Percentiles rank a stretch among this genome's conserved stretches.
These are phyloP conservation scores for Xyrauchen texanus DNA, from an alignment of 2,113 vertebrate genomes.

Conservation along the genomic window DNA sequence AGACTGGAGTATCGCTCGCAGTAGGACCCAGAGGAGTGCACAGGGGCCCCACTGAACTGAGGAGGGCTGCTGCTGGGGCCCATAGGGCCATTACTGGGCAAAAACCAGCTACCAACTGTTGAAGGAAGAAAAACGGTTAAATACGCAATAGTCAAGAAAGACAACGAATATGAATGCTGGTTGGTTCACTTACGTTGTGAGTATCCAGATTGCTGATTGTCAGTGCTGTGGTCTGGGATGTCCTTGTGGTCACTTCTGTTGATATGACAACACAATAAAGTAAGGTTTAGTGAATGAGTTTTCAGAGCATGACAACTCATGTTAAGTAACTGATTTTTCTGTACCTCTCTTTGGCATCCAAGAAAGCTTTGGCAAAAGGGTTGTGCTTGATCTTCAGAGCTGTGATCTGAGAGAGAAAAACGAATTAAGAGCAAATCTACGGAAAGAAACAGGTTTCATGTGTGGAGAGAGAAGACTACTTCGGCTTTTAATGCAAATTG, in stretches of 20 bases:
- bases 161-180: not conserved
- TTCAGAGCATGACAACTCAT: not conserved
- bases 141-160: too few species aligned
- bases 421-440: not conserved
- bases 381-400: constrained; percentile 83
- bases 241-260: constrained; percentile 79
- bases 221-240: constrained; percentile 67
- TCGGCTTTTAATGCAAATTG: not conserved
- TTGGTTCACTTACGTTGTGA: constrained; percentile 72
- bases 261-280: constrained; percentile 17
- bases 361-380: constrained; percentile 80
- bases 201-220: constrained; percentile 76
- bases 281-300: not conserved
- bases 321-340: not conserved
- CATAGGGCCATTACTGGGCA: constrained; percentile 74
- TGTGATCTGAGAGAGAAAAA: constrained; percentile 69
- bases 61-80: constrained; percentile 79
- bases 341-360: constrained; percentile 81
- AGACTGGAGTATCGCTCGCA: constrained; percentile 79
- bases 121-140: not conserved
- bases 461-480: not conserved
- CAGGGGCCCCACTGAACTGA: constrained; percentile 71
- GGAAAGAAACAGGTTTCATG: not conserved
- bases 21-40: constrained; percentile 76
- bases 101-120: constrained; percentile 79